Evolutionary conservation across 2,797 vertebrate species (phyloP), one percentile per base, ranked within the genome.

Genomic region (Ispidina picta): DNA sequence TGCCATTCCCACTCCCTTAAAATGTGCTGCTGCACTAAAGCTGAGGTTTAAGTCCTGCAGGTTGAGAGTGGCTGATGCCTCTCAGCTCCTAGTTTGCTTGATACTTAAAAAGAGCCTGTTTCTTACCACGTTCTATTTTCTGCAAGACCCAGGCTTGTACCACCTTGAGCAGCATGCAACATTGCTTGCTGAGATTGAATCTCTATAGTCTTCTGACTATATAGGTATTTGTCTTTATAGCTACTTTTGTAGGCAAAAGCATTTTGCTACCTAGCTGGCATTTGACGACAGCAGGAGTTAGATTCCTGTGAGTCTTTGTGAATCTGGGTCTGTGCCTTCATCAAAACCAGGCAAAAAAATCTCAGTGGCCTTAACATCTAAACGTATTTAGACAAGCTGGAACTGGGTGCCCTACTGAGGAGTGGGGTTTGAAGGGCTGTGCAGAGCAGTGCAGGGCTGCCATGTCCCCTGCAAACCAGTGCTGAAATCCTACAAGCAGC

Each of bases 351-450:
- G 0, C 44, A 31, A 62, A 65, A 74, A 93, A 94, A 76, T 92
- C 94, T 96, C 92, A 56, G 69, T 65, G 88, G 81, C 62, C 75
- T 80, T 94, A 96, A 72, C 86, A 88, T 23, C 88, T 51, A 95
- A 93, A 93, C 86, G 89, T 84, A 86, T 89, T 92, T 95, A 80
- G 26, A 44, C 33, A 48, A 68, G 55, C 35, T 62, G 7, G 74
- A 86, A 63, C 58, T 82, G 72, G 46, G 70, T 11, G 81, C 44
- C 75, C 91, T 90, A 83, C 78, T 94, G 92, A 92, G 17, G 21
- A 82, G 64, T 7, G 11, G 65, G 48, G 1, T 86, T 89, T 84
- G 68, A 70, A 84, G 58, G 64, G 29, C 77, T 89, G 2, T 23
- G 13, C 29, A 7, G 49, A 73, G 64, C 35, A 43, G 28, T 4